A percentile compares a stretch with the other conserved stretches of the same genome.
Evolutionary conservation across 2,888 invertebrate genomes (phyloP).

Genomic region (Dicyrtomina minuta): DNA sequence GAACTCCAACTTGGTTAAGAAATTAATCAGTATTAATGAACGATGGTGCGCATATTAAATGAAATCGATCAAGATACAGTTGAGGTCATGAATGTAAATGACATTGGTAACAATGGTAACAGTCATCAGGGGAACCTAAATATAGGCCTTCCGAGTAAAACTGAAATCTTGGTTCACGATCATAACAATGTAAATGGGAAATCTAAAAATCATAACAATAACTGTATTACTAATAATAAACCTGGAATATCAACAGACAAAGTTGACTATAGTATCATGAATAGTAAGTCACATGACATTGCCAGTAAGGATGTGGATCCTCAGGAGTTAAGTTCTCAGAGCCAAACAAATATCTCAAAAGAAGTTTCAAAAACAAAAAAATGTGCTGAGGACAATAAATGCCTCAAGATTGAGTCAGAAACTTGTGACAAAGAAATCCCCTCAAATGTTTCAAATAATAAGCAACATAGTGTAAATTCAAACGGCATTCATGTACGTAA

Average conservation of each 20-base stretch:
- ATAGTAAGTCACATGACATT: neutral
- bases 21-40: conserved; percentile 1
- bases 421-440: no score
- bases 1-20: neutral
- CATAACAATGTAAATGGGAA: conserved; percentile 7
- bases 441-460: no score
- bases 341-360: conserved; percentile 6
- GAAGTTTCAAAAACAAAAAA: neutral
- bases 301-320: neutral
- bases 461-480: neutral
- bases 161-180: neutral
- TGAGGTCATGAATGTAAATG: conserved; percentile 22
- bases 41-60: conserved; percentile 36
- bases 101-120: conserved; percentile 8
- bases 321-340: neutral
- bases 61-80: conserved; percentile 28
- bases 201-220: conserved; percentile 22
- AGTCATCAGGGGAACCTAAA: neutral
- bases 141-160: conserved; percentile 4
- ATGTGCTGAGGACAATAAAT: neutral
- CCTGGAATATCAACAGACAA: neutral
- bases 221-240: conserved; percentile 1
- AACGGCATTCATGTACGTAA: neutral
- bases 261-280: conserved; percentile 4
- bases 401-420: no score